phyloP scores from a whole-genome alignment of 2,113 vertebrate genomes.

The Ursus arctos region DNA sequence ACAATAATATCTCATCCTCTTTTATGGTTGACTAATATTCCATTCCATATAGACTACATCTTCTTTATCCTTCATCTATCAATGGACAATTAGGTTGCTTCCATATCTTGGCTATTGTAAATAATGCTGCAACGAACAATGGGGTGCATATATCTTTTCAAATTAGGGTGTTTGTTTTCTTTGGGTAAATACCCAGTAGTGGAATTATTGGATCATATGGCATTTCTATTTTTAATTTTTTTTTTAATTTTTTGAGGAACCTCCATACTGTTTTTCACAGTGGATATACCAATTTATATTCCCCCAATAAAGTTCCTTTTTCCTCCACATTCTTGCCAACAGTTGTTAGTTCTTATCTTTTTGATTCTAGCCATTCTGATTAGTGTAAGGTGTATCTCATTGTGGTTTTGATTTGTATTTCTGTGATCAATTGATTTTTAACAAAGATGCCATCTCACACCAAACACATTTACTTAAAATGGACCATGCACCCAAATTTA shows the following conservation, averaged over 20 bases:
- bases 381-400: not conserved
- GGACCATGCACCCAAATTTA: not conserved
- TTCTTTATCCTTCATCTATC: not conserved
- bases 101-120: not conserved
- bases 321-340: not conserved
- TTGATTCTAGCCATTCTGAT: not conserved
- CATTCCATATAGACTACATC: not conserved
- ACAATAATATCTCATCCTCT: not conserved
- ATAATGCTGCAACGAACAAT: not conserved
- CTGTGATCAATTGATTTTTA: not conserved
- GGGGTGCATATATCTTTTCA: not conserved
- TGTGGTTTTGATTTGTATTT: not conserved
- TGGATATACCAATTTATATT: not conserved
- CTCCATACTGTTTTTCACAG: not conserved
- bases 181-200: not conserved
- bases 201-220: not conserved
- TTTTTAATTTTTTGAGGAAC: not conserved
- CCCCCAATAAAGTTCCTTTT: not conserved
- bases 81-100: not conserved
- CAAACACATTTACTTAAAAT: not conserved
- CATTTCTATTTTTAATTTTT: not conserved
- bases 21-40: not conserved
- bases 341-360: not conserved
- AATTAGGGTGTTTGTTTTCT: not conserved
- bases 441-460: not conserved